Conservation (phyloP, 1,140 invertebrate species). For the Rhagoletis pomonella region DNA sequence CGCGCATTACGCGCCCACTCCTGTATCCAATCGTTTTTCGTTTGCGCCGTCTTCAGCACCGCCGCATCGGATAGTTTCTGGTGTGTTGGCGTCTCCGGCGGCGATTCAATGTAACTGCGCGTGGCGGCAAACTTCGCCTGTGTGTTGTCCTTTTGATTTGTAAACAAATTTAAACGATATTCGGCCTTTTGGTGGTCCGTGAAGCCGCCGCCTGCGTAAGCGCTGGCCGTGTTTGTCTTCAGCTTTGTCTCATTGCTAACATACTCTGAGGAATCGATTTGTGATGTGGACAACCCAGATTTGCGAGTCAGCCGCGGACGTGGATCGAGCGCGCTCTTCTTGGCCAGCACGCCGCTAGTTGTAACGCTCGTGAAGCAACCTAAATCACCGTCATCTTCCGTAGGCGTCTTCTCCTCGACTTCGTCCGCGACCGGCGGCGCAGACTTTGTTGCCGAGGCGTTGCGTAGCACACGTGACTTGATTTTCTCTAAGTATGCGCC, state of each 20-base stretch:
- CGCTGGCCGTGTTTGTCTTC: slow-evolving; percentile 59
- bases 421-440: no score
- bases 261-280: slow-evolving; percentile 78
- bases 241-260: slow-evolving; percentile 73
- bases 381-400: slow-evolving; percentile 68
- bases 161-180: slow-evolving; percentile 72
- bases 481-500: slow-evolving; percentile 78
- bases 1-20: slow-evolving; percentile 73
- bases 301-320: slow-evolving; percentile 71
- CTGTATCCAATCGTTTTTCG: slow-evolving; percentile 73
- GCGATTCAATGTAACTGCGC: slow-evolving; percentile 62
- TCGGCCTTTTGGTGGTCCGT: slow-evolving; percentile 73
- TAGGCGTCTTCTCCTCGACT: not conserved
- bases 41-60: slow-evolving; percentile 68
- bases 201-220: slow-evolving; percentile 62
- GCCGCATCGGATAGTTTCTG: slow-evolving; percentile 64
- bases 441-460: slow-evolving; percentile 58
- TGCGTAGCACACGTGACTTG: slow-evolving; percentile 76
- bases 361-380: slow-evolving; percentile 79
- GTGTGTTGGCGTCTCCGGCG: slow-evolving; percentile 65
- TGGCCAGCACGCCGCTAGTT: slow-evolving; percentile 78
- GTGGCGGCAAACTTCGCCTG: slow-evolving; percentile 58
- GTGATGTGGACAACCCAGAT: slow-evolving; percentile 79
- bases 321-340: slow-evolving; percentile 70
- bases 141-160: slow-evolving; percentile 57